Conservation (phyloP, 2,113 vertebrate genomes). For the Tyto alba region DNA sequence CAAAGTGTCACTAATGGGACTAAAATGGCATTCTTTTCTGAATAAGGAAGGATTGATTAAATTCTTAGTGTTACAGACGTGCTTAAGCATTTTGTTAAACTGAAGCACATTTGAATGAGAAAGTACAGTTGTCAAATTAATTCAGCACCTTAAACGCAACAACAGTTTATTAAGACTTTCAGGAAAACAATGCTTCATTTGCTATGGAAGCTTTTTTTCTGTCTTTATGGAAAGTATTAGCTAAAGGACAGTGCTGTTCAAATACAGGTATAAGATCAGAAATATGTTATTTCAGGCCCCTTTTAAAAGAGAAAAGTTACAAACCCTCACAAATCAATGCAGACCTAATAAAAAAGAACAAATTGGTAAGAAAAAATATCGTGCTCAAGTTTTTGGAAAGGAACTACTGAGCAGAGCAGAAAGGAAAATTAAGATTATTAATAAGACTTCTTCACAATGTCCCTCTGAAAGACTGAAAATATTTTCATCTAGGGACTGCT, state of each 20-base stretch:
- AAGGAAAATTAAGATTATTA: constrained; percentile 19
- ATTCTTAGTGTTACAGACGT: neutral
- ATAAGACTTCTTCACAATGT: neutral
- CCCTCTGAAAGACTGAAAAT: neutral
- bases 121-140: no score
- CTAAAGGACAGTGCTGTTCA: neutral
- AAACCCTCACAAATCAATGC: neutral
- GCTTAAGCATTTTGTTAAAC: neutral
- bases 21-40: neutral
- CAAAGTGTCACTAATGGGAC: neutral
- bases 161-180: neutral
- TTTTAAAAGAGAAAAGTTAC: neutral
- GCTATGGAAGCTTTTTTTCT: neutral
- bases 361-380: neutral
- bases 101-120: neutral
- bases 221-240: neutral
- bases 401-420: neutral
- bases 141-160: no score
- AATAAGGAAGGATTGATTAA: neutral
- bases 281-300: neutral
- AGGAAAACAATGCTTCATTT: neutral
- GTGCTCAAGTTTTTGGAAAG: neutral
- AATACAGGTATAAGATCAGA: neutral
- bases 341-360: neutral
- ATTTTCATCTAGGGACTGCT: neutral